Evolutionary conservation across 2,888 invertebrate species (phyloP).

Genomic region (Ganaspis brasiliensis): DNA sequence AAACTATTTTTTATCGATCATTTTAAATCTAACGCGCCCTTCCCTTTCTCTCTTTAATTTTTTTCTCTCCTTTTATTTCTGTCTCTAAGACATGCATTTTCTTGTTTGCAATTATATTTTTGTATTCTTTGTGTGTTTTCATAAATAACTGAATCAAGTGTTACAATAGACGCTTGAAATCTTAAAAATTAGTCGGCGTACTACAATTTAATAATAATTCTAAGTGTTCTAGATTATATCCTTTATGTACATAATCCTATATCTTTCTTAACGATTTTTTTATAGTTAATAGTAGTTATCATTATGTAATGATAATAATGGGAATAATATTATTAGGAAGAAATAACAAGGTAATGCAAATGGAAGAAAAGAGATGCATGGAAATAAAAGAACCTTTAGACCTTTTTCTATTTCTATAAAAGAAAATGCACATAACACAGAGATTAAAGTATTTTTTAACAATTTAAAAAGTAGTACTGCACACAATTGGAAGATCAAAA

Average conservation of each 20-base stretch:
- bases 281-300: constrained; percentile 72
- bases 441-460: constrained; percentile 13
- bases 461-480: neutral
- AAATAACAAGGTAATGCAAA: constrained; percentile 75
- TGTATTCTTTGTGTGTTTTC: constrained; percentile 68
- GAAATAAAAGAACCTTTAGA: constrained; percentile 55
- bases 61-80: constrained; percentile 59
- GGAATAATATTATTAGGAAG: constrained; percentile 76
- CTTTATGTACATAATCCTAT: constrained; percentile 79
- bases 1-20: constrained; percentile 54
- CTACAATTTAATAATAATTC: constrained; percentile 70
- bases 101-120: constrained; percentile 53
- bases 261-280: constrained; percentile 75
- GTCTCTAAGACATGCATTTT: constrained; percentile 61
- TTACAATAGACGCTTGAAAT: constrained; percentile 66
- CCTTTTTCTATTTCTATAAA: constrained; percentile 52
- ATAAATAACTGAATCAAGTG: constrained; percentile 76
- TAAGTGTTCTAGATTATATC: constrained; percentile 73
- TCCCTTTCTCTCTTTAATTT: constrained; percentile 71
- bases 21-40: constrained; percentile 77
- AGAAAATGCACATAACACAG: constrained; percentile 43
- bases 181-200: constrained; percentile 72
- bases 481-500: constrained; percentile 14
- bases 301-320: constrained; percentile 76
- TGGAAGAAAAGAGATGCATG: constrained; percentile 66